These are phyloP conservation scores for Chloropsis hardwickii DNA, from an alignment of 2,113 vertebrate genomes.

Conservation along the genomic window DNA sequence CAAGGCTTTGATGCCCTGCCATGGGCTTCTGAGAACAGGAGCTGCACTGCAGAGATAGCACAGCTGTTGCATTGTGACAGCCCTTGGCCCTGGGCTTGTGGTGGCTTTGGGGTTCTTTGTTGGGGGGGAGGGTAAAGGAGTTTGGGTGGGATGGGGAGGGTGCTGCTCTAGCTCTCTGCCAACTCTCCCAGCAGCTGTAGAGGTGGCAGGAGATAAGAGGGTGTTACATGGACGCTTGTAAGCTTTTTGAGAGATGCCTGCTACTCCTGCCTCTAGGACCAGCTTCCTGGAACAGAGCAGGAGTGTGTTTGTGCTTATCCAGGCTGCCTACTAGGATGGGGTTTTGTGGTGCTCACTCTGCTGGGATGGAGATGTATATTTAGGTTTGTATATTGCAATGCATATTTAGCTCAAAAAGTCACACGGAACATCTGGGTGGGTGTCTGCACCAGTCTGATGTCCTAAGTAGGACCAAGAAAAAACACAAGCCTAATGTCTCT, in stretches of 20 bases:
- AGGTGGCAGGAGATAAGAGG: neutral
- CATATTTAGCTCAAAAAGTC: too few species aligned
- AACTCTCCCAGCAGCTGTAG: neutral
- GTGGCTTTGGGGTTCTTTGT: neutral
- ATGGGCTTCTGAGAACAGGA: neutral
- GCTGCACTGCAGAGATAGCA: neutral
- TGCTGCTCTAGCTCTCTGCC: neutral
- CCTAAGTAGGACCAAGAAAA: neutral
- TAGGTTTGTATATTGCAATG: too few species aligned
- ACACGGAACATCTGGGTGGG: too few species aligned
- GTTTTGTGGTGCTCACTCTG: neutral
- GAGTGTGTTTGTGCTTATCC: neutral
- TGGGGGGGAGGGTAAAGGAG: neutral
- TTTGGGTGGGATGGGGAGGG: neutral
- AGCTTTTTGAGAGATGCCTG: neutral
- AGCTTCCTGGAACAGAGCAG: neutral
- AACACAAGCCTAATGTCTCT: neutral
- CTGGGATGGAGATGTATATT: neutral
- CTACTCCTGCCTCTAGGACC: neutral
- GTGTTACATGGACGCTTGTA: rapidly evolving
- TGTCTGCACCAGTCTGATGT: neutral
- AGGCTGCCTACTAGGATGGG: neutral
- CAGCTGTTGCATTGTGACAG: neutral
- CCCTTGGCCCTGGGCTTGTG: neutral
- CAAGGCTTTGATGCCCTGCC: neutral